These are phyloP conservation scores for Phymatocera aterrima DNA, from an alignment of 2,888 invertebrate species.

Conservation along the genomic window DNA sequence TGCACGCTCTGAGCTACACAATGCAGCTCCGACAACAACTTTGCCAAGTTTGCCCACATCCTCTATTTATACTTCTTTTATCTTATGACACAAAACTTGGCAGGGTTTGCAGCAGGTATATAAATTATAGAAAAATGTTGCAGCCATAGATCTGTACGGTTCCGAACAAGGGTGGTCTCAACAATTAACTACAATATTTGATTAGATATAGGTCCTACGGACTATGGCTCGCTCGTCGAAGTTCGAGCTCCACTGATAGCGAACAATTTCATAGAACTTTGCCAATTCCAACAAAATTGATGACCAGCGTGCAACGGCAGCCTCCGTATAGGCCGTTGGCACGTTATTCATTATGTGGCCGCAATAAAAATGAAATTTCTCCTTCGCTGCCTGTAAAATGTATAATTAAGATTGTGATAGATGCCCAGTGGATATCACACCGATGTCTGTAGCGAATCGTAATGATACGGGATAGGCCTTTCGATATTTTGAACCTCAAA, in stretches of 20 bases:
- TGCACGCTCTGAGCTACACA: conserved; percentile 14
- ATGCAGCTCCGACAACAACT: background rate
- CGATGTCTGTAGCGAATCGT: conserved; percentile 41
- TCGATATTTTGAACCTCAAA: conserved; percentile 1
- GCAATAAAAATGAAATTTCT: background rate
- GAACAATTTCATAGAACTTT: conserved; percentile 12
- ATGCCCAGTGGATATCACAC: conserved; percentile 35
- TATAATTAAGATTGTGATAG: conserved; percentile 41
- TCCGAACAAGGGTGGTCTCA: background rate
- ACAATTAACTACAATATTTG: background rate
- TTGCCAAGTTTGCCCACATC: background rate
- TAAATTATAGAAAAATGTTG: conserved; percentile 1
- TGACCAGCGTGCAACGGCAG: background rate
- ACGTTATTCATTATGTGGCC: background rate
- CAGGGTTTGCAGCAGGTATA: background rate
- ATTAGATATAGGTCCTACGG: no score
- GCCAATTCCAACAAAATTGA: conserved; percentile 10
- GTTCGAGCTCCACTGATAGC: conserved; percentile 1
- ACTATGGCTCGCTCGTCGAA: conserved; percentile 1
- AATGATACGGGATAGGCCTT: conserved; percentile 43
- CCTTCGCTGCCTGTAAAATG: conserved; percentile 28
- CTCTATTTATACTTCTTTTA: background rate
- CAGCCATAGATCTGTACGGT: background rate
- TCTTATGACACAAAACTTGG: background rate
- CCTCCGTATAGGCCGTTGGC: background rate